These are phyloP conservation scores for Eidolon helvum DNA, from an alignment of 2,113 vertebrate species.

Conservation along the genomic window DNA sequence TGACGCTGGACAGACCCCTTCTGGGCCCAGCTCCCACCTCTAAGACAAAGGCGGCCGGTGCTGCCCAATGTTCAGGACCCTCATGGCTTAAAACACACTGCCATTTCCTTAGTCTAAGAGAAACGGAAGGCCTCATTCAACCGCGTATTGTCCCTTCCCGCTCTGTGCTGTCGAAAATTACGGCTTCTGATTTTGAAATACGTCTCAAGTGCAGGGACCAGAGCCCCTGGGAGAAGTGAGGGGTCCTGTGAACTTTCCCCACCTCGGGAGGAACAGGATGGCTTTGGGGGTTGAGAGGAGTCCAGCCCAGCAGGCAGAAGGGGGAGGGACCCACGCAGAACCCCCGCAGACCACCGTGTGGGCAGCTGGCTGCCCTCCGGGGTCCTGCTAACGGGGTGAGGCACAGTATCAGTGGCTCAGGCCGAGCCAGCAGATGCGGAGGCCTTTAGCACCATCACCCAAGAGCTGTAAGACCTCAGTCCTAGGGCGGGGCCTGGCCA, in stretches of 20 bases:
- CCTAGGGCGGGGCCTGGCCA: too few species aligned
- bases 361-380: not conserved
- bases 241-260: not conserved
- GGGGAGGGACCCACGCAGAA: not conserved
- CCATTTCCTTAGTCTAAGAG: not conserved
- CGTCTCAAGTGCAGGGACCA: not conserved
- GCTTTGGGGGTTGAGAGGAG: not conserved
- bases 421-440: not conserved
- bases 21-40: not conserved
- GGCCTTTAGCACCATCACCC: too few species aligned
- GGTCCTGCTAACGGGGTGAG: not conserved
- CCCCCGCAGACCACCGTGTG: not conserved
- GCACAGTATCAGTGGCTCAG: not conserved
- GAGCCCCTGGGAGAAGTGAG: not conserved
- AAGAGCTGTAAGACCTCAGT: not conserved
- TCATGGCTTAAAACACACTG: not conserved
- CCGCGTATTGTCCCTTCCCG: not conserved
- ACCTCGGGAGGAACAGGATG: not conserved
- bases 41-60: not conserved
- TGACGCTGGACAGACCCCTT: not conserved
- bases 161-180: not conserved
- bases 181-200: not conserved
- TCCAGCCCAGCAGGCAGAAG: not conserved
- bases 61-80: not conserved
- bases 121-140: not conserved